Evolutionary conservation across 2,113 vertebrate genomes (phyloP), one percentile per base, ranked within the genome.

Genomic region (Phoenicopterus ruber): DNA sequence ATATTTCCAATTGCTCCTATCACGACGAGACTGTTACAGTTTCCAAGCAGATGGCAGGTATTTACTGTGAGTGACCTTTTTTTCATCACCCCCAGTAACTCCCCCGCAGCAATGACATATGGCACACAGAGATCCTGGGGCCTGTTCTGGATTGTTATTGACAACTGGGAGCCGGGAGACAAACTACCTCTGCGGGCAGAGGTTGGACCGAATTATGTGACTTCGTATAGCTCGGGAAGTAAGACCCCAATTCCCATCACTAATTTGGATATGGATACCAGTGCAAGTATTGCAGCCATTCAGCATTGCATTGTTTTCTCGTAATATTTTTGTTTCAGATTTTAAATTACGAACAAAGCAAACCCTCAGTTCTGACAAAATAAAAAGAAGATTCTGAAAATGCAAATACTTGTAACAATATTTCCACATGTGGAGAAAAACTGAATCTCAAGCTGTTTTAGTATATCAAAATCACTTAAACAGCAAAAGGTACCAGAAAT

Each of bases 41-140:
- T 85, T 97, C 96, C 92, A 97, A 98, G 94, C 98, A 98, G 98
- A 98, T 98, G 98, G 98, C 92, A 97, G 96, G 90, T 98, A 98
- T 98, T 98, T 98, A 97, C 97, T 49, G 18, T 94, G 91, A 93
- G 86, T 93, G 94, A 97, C 97, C 92, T 97, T 97, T 97, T 87
- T 90, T 96, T 98, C 96, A 97, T 97, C 96, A 93, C 93, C 90
- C 83, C 91, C 90, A 78, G 93, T 55, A 81, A 94, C 94, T 96
- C 96, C 95, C 97, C 94, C n/a, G 63, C 89, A 96, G 96, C 92
- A 90, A 46, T 95, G 91, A 95, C 98, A 98, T 98, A 98, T 98
- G 98, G 97, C 86, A 92, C 66, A 94, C 36, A 93, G 82, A 94
- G 95, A 97, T 90, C 96, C 70, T 3, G 3, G 81, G 79, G 55